phyloP scores from a whole-genome alignment of 2,888 invertebrate species.

The Nebria brevicollis region DNA sequence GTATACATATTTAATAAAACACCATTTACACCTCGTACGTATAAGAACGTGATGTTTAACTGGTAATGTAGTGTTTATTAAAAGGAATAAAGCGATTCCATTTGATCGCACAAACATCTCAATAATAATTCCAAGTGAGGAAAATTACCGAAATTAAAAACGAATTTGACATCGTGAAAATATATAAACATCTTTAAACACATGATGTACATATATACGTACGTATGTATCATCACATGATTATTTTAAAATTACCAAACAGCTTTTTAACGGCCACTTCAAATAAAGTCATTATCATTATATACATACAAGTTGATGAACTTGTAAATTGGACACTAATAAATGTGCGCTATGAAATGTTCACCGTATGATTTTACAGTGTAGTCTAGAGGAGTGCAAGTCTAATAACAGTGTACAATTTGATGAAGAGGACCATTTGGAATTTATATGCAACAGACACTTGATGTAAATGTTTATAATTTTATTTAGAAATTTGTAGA shows the following conservation, averaged over 20 bases:
- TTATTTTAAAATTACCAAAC: constrained; percentile 24
- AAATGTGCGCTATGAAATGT: constrained; percentile 15
- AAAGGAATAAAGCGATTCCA: not conserved
- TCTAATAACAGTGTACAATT: not conserved
- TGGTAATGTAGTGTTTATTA: not conserved
- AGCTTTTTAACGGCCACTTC: constrained; percentile 14
- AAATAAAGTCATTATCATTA: constrained; percentile 38
- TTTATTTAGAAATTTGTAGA: too few species aligned
- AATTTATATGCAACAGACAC: not conserved
- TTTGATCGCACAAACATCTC: not conserved
- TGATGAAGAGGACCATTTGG: constrained; percentile 6
- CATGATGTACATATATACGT: not conserved
- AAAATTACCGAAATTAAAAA: constrained; percentile 43
- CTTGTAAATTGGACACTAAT: constrained; percentile 38
- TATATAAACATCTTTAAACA: not conserved
- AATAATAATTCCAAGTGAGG: not conserved
- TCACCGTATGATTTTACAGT: constrained; percentile 29
- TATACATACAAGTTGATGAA: constrained; percentile 29
- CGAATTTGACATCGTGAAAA: constrained; percentile 33
- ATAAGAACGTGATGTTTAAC: not conserved
- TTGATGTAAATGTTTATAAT: too few species aligned
- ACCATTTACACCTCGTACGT: not conserved
- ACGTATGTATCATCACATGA: constrained; percentile 27
- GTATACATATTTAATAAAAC: not conserved
- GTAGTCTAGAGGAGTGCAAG: constrained; percentile 8